These are phyloP conservation scores for Melanargia galathea DNA, from an alignment of 2,888 invertebrate species.

Conservation along the genomic window DNA sequence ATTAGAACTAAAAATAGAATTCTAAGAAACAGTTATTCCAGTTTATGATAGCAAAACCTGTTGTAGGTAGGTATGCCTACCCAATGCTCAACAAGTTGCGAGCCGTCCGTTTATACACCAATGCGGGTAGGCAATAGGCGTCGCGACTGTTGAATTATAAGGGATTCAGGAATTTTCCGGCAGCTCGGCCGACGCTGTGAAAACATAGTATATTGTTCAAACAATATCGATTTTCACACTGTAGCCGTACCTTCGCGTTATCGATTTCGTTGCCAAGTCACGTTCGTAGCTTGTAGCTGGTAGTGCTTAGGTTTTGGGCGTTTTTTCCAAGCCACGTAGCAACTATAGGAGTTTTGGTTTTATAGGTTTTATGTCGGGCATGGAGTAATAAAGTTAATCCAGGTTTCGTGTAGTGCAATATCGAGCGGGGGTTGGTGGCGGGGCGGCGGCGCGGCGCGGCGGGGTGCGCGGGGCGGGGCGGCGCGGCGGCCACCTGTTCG, in stretches of 20 bases:
- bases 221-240: slow-evolving; percentile 41
- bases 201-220: slow-evolving; percentile 40
- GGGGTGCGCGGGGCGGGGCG: slow-evolving; percentile 53
- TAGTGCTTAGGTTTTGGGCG: slow-evolving; percentile 44
- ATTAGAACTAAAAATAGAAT: slow-evolving; percentile 25
- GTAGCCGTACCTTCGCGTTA: slow-evolving; percentile 36
- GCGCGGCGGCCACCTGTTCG: slow-evolving; percentile 71
- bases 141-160: slow-evolving; percentile 29
- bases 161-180: slow-evolving; percentile 35
- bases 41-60: slow-evolving; percentile 41
- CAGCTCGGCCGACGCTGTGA: slow-evolving; percentile 29
- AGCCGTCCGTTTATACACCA: slow-evolving; percentile 36
- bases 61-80: slow-evolving; percentile 38
- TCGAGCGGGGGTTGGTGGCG: slow-evolving; percentile 54
- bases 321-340: slow-evolving; percentile 13
- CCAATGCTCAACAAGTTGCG: slow-evolving; percentile 57
- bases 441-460: slow-evolving; percentile 39
- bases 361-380: slow-evolving; percentile 59
- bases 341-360: slow-evolving; percentile 40
- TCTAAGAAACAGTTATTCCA: slow-evolving; percentile 32
- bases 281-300: slow-evolving; percentile 50
- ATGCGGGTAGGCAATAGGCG: slow-evolving; percentile 28
- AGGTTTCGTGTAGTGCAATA: slow-evolving; percentile 70
- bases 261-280: slow-evolving; percentile 70
- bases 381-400: slow-evolving; percentile 74